Conservation (phyloP, 2,113 vertebrate genomes). For the Hippocampus comes region DNA sequence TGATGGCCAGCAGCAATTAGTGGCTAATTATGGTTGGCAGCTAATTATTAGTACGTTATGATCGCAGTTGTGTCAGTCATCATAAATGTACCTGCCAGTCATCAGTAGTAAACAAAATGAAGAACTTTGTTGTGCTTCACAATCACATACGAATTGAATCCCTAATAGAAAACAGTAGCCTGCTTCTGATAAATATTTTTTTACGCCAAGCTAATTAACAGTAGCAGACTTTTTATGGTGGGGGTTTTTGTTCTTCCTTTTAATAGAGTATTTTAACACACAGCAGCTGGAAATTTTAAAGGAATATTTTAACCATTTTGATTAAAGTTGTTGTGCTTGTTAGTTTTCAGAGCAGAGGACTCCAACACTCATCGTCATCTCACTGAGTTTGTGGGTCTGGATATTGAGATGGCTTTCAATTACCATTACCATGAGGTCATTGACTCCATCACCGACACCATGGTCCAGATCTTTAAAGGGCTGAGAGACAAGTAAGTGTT, state of each 20-base stretch:
- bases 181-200: not conserved
- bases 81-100: not conserved
- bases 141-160: not conserved
- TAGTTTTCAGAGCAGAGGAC: constrained; percentile 97
- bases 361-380: constrained; percentile 97
- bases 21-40: constrained; percentile 9
- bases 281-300: not conserved
- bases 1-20: not conserved
- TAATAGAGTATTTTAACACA: not conserved
- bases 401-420: constrained; percentile 98
- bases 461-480: constrained; percentile 98
- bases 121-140: not conserved
- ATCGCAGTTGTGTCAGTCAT: not conserved
- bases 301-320: not conserved
- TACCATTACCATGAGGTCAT: constrained; percentile 99
- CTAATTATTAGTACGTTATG: constrained; percentile 1
- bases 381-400: constrained; percentile 97
- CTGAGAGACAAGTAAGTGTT: constrained; percentile 86
- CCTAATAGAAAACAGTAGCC: not conserved
- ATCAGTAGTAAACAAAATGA: not conserved
- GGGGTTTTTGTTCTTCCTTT: not conserved
- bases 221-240: not conserved
- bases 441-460: constrained; percentile 92
- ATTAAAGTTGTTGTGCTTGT: constrained; percentile 5
- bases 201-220: not conserved